Base-by-base conservation (phyloP, 2,113 vertebrate species). In the Sylvietta virens region DNA sequence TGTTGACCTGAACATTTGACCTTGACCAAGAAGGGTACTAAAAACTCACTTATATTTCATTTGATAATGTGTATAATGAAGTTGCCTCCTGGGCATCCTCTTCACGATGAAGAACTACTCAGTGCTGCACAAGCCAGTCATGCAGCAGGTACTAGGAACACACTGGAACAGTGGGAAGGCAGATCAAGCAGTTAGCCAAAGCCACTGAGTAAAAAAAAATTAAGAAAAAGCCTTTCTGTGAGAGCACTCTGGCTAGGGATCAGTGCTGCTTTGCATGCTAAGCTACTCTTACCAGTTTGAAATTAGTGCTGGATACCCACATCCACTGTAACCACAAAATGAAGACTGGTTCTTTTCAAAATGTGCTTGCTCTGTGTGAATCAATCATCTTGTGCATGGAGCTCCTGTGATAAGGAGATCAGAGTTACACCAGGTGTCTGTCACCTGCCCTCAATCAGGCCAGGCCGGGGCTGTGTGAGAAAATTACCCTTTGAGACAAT, bases 401-500 rank as follows among this genome's bases (percentile, higher is more conserved):
- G 37, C 16, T 48, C 31, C 62, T 60, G 53, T 50, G 62, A 20
- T 20, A 11, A 9, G 17, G 12, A 48, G 15, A 7, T 27, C 40
- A n/a, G 31, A 51, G 9, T 27, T 53, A 31, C 1, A 22, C 31
- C 44, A 17, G 9, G 4, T 47, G 13, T 50, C 33, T 64, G 15
- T 45, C 28, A 37, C 24, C 13, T 37, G 28, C 42, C 35, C 10
- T 67, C 40, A 54, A 1, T 11, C 13, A 42, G 7, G 5, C 54
- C 61, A 51, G 51, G 14, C 21, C 0, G 0, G 3, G 4, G 3
- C 7, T 50, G 10, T 21, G 18, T 31, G 70, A 2, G 4, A 13
- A 50, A 74, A 54, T 54, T 16, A 91, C n/a, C 0, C 4, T 71
- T 74, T 4, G 23, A 56, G 53, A 17, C 7, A 20, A 5, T 50